Evolutionary conservation across 2,113 vertebrate species (phyloP).

Genomic region (Asarcornis scutulata): DNA sequence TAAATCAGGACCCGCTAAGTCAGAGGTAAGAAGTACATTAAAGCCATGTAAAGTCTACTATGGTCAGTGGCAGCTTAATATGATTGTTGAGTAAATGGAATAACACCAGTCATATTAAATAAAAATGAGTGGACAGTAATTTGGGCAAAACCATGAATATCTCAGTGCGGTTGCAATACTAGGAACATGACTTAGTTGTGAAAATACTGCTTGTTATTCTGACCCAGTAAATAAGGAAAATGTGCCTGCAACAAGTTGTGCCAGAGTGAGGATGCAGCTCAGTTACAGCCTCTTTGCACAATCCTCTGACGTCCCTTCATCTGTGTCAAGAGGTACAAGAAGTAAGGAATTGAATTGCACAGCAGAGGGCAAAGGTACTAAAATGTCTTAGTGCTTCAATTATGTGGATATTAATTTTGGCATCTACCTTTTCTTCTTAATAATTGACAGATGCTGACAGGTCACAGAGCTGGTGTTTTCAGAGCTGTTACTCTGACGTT

Average conservation of each 20-base stretch:
- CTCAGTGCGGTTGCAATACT: background rate
- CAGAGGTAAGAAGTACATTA: background rate
- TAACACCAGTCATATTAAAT: background rate
- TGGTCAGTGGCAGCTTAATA: background rate
- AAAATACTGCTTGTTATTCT: background rate
- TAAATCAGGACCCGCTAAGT: background rate
- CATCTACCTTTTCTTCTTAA: background rate
- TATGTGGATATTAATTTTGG: background rate
- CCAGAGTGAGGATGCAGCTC: background rate
- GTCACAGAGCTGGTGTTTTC: background rate
- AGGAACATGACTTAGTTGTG: background rate
- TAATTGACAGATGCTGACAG: background rate
- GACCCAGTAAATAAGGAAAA: background rate
- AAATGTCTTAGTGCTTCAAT: background rate
- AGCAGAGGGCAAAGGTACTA: background rate
- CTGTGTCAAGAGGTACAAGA: background rate
- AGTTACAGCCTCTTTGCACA: background rate
- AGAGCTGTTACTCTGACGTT: background rate
- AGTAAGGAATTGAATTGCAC: background rate
- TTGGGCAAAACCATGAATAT: background rate
- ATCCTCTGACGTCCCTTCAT: accelerated
- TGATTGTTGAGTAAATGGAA: background rate
- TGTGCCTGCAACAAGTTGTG: accelerated
- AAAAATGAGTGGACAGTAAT: background rate
- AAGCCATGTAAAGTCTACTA: background rate